These are phyloP conservation scores for Oncopeltus fasciatus DNA, from an alignment of 1,140 invertebrate species.

Conservation along the genomic window DNA sequence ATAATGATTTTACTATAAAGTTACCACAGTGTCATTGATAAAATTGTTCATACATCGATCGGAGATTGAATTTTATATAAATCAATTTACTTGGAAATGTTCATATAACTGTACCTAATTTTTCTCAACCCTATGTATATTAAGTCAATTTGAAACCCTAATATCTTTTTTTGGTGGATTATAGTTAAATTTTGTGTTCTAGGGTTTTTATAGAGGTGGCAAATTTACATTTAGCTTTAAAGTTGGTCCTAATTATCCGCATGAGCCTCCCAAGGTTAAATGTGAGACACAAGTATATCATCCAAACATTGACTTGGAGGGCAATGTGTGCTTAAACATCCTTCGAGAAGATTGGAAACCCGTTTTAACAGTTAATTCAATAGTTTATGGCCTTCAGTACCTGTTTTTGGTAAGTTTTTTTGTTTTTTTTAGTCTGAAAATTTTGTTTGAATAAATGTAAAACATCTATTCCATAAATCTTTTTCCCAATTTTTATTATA, in stretches of 20 bases:
- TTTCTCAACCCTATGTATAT: too few relatives aligned
- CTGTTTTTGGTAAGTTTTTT: conserved; percentile 79
- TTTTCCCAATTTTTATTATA: too few relatives aligned
- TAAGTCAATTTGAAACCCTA: background rate
- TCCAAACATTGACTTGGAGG: conserved; percentile 89
- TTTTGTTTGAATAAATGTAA: too few relatives aligned
- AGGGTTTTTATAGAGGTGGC: conserved; percentile 89
- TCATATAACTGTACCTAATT: too few relatives aligned
- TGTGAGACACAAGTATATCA: conserved; percentile 89
- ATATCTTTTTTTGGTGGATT: too few relatives aligned
- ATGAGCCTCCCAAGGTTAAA: conserved; percentile 90
- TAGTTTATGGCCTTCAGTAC: conserved; percentile 95
- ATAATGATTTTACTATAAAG: too few relatives aligned
- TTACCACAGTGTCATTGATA: too few relatives aligned
- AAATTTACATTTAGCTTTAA: conserved; percentile 94
- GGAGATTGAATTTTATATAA: too few relatives aligned
- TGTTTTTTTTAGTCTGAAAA: too few relatives aligned
- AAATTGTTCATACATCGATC: too few relatives aligned
- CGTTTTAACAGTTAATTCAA: conserved; percentile 92
- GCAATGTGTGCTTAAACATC: conserved; percentile 90
- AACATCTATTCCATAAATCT: too few relatives aligned
- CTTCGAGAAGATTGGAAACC: conserved; percentile 98
- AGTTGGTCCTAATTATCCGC: conserved; percentile 92
- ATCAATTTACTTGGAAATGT: too few relatives aligned
- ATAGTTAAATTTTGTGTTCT: conserved; percentile 28